Base-by-base conservation (phyloP, 2,113 vertebrate genomes). In the Loxodonta africana region DNA sequence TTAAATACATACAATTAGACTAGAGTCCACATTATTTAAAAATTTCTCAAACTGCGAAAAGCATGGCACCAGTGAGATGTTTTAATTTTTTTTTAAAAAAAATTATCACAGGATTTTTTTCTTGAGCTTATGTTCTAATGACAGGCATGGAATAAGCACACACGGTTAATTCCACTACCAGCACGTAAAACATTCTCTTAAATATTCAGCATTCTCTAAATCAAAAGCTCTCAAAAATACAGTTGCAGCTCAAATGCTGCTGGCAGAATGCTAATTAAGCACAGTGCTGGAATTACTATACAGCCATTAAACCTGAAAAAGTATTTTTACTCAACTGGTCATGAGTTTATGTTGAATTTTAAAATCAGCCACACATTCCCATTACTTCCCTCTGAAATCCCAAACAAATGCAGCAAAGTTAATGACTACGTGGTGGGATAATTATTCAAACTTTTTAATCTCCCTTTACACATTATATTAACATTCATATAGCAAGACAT, bases 361-460 rank as follows among this genome's bases (percentile, higher is more conserved):
- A 73, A 83, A 94, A 89, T 84, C 17, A 33, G 51, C 71, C 78
- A 69, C 46, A 85, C 41, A 53, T 71, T 83, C 63, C 91, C 85
- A 78, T n/a, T 73, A 62, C 74, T 83, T 90, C 83, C 85, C 48
- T 95, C 60, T 88, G 60, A 93, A 97, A 96, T 89, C 78, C 85
- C 97, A 88, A 90, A 96, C 44, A 93, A 96, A 95, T 62, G 51
- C 83, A 88, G 65, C 67, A 53, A 93, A 91, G 63, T 78, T 93
- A 91, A 90, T 14, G 18, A 96, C 60, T 57, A 86, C 63, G 37
- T 69, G 21, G 44, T 9, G 8, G 95, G 83, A 92, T 97, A 98
- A 96, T 97, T 95, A 94, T 95, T 80, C 97, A 92, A 89, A 95
- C 83, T 73, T 96, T 96, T 98, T 97, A 98, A 98, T 98, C 98